Evolutionary conservation across 1,140 invertebrate species (phyloP).

Genomic region (Drosophila pseudoobscura): DNA sequence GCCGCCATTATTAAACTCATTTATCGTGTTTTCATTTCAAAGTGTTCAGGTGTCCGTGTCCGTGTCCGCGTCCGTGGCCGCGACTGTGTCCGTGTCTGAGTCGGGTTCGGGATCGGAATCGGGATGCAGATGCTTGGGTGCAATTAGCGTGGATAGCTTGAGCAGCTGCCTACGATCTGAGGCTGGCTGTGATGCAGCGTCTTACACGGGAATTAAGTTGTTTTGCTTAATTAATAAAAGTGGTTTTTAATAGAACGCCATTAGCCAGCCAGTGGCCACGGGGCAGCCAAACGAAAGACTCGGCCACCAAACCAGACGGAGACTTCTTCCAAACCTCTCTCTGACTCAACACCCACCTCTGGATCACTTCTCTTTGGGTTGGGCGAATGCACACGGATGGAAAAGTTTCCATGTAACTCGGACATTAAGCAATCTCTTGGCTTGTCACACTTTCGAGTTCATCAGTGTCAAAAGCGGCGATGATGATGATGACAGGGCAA

Average conservation of each 20-base stretch:
- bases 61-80: not conserved
- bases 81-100: not conserved
- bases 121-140: constrained; percentile 34
- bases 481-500: constrained; percentile 51
- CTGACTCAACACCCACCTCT: not conserved
- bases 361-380: not conserved
- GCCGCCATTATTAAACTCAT: constrained; percentile 82
- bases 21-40: constrained; percentile 77
- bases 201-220: constrained; percentile 80
- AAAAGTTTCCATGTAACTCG: constrained; percentile 27
- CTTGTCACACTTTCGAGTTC: constrained; percentile 76
- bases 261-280: constrained; percentile 56
- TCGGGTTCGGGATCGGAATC: not conserved
- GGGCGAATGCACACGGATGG: too few species aligned
- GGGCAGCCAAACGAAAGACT: constrained; percentile 13
- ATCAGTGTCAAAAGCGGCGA: constrained; percentile 50
- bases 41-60: constrained; percentile 63
- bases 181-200: constrained; percentile 61
- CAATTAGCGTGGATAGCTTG: constrained; percentile 59
- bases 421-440: constrained; percentile 33
- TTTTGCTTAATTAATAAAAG: constrained; percentile 81
- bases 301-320: constrained; percentile 30
- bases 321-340: too few species aligned
- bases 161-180: constrained; percentile 73
- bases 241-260: constrained; percentile 75